Conservation (phyloP, 2,888 invertebrate genomes). For the Nycteola revayana region DNA sequence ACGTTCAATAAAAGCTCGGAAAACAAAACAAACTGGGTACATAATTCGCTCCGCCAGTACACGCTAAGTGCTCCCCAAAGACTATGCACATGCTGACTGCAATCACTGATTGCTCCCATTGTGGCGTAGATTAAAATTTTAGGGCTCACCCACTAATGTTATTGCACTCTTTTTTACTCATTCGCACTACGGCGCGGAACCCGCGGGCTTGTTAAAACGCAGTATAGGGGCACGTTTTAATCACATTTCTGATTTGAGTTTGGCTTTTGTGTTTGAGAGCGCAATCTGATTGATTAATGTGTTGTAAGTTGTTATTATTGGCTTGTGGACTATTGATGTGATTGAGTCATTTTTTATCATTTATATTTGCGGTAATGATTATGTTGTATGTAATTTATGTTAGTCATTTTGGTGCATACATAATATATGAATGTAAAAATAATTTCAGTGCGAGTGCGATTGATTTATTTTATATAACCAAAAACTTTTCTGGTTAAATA, state of each 20-base stretch:
- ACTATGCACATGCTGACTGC: constrained; percentile 77
- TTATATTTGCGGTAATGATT: no score
- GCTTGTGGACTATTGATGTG: constrained; percentile 2
- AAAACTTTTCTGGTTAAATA: no score
- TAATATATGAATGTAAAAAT: no score
- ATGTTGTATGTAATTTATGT: no score
- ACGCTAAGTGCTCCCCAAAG: constrained; percentile 79
- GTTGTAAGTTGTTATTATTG: constrained; percentile 3
- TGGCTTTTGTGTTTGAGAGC: constrained; percentile 20
- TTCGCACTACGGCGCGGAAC: constrained; percentile 43
- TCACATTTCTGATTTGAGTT: constrained; percentile 55
- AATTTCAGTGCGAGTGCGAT: no score
- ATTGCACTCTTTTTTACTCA: constrained; percentile 69
- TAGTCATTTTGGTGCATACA: no score
- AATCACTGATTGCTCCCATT: constrained; percentile 78
- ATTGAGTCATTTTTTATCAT: no score
- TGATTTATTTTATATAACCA: no score
- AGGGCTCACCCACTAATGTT: constrained; percentile 81
- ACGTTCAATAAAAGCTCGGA: no score
- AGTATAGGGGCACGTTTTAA: constrained; percentile 72
- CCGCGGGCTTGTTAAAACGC: constrained; percentile 53
- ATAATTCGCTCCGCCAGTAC: constrained; percentile 40
- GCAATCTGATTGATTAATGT: constrained; percentile 34
- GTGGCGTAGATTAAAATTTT: constrained; percentile 80
- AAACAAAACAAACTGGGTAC: constrained; percentile 2